Base-by-base conservation (phyloP, 2,797 vertebrate species). In the Scolopax rusticola region DNA sequence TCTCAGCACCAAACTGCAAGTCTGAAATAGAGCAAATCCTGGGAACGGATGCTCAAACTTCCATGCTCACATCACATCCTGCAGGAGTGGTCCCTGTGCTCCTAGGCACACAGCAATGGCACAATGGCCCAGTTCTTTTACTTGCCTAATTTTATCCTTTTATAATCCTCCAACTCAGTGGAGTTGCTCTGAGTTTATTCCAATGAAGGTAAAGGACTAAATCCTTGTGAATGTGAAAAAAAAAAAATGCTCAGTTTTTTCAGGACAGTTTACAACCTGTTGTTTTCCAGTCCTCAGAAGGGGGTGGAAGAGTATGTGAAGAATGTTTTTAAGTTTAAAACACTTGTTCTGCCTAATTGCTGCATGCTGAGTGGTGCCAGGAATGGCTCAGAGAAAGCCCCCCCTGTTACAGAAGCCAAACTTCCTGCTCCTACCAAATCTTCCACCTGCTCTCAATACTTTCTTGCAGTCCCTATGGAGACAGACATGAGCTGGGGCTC, bases 401-500 rank as follows among this genome's bases (percentile, higher is more conserved):
- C 25, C 69, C 27, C 43, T 89, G 50, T 43, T 79, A 56, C 25
- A 87, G 65, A 78, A 84, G 33, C 20, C 50, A 86, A 84, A 84
- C 8, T 16, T 92, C 47, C 30, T 40, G 17, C 15, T 95, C 20
- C 15, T 51, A 51, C 9, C 40, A 63, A 64, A 78, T 41, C n/a
- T 87, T 82, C 61, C 33, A 68, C 6, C n/a, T 85, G 18, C 32
- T 51, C 47, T 59, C 59, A 59, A 25, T 14, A 60, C 33, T 56
- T 80, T 83, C 47, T 38, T 70, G 56, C 28, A 47, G 12, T 70
- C 21, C 6, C 25, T 51, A 4, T 18, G 36, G 18, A 8, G 40
- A 95, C 68, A 32, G 7, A 87, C 8, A 33, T 33, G 25, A 83
- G 17, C 32, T 45, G 18, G 12, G 28, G 20, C 32, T 48, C 30